A percentile compares a stretch with the other conserved stretches of the same genome.
Evolutionary conservation across 2,797 vertebrate genomes (phyloP).

Genomic region (Lacerta agilis): DNA sequence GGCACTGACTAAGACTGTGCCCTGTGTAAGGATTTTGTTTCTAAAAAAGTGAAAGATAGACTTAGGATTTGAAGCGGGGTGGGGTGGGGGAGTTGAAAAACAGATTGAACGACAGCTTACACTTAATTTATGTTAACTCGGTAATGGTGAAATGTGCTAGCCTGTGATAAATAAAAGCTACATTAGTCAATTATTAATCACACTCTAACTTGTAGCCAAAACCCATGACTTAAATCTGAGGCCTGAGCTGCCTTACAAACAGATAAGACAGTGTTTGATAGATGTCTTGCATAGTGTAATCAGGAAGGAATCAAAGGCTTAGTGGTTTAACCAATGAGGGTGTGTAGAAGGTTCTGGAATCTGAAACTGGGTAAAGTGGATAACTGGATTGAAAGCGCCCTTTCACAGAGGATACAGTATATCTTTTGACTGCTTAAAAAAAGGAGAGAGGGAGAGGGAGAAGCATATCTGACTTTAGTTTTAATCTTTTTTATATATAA

Average conservation of each 20-base stretch:
- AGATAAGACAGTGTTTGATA: conserved; percentile 85
- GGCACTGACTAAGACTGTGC: conserved; percentile 93
- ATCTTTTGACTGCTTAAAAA: conserved; percentile 63
- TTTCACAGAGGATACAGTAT: conserved; percentile 71
- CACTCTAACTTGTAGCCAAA: conserved; percentile 87
- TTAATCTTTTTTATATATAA: conserved; percentile 64
- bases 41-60: conserved; percentile 86
- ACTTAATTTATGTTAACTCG: conserved; percentile 86
- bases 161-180: conserved; percentile 87
- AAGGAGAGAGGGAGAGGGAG: conserved; percentile 37
- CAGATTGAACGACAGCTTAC: conserved; percentile 85
- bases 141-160: conserved; percentile 86
- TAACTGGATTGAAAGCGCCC: conserved; percentile 72
- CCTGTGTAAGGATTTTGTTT: conserved; percentile 97
- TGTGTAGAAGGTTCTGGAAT: conserved; percentile 81
- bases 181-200: conserved; percentile 90
- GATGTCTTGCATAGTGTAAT: conserved; percentile 81
- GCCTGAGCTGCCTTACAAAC: conserved; percentile 85
- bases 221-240: conserved; percentile 85
- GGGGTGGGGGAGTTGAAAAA: conserved; percentile 72
- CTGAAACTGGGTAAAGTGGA: conserved; percentile 65
- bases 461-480: conserved; percentile 64
- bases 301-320: conserved; percentile 80
- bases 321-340: conserved; percentile 74
- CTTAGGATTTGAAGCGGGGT: conserved; percentile 71